Conservation (phyloP, 2,888 invertebrate genomes). For the Dinocampus coccinellae region DNA sequence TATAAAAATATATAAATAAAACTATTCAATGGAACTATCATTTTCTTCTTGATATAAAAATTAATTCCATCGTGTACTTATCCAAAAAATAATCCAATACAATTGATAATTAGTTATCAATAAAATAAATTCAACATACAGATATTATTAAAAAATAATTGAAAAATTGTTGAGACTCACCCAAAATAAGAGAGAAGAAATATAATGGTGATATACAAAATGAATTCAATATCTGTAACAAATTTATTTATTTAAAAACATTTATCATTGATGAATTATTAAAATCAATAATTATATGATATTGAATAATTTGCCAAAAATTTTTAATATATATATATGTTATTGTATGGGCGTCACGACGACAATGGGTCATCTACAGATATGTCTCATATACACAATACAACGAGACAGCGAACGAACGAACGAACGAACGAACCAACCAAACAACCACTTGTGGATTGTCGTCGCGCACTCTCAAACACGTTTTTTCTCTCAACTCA, state of each 20-base stretch:
- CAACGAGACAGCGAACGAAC: conserved; percentile 21
- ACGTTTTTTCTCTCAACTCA: conserved; percentile 30
- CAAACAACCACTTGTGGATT: conserved; percentile 65
- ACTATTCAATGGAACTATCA: background rate
- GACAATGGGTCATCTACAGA: background rate
- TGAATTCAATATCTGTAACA: no score
- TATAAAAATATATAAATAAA: background rate
- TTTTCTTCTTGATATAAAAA: no score
- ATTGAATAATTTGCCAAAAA: no score
- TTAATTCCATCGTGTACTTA: no score
- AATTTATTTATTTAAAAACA: no score
- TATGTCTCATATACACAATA: background rate
- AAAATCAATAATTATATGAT: background rate
- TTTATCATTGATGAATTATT: no score
- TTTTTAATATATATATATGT: no score
- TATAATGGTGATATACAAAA: no score
- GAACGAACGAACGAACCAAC: conserved; percentile 25
- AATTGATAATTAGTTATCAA: no score
- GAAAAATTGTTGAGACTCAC: background rate
- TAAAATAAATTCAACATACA: no score
- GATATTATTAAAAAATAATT: no score
- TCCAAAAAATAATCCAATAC: no score
- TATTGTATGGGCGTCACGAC: conserved; percentile 21
- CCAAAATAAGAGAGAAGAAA: background rate
- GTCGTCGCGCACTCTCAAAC: conserved; percentile 36